Base-by-base conservation (phyloP, 1,140 invertebrate species). In the Coenobita brevimanus region DNA sequence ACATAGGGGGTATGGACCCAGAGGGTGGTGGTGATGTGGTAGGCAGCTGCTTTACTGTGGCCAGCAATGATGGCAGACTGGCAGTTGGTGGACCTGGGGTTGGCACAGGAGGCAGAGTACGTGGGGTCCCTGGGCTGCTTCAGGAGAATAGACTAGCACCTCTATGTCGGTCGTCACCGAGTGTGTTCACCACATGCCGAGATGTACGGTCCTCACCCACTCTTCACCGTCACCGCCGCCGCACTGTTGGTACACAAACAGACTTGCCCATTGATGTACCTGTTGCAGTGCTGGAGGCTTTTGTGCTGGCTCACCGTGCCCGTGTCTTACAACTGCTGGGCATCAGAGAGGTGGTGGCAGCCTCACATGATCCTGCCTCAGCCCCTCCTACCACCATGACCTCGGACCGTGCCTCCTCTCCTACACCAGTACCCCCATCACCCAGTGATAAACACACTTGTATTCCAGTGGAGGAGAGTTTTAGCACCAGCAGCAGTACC, bases 271-370 rank as follows among this genome's bases (percentile, higher is more conserved):
- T 90, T 36, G 82, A 90, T 67, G 89, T 90, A 24, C 89, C 89
- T 30, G 89, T 90, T n/a, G 89, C 89, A 43, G 89, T 90, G 33
- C 83, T 90, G 15, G 89, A 90, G 67, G 89, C 89, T 21, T 90
- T 90, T 76, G 89, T 90, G 10, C 78, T 90, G 30, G 87, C 89
- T 67, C 87, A 90, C 75, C 87, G 88, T 21, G 71, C 79, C 21
- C 69, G 89, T 67, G 89, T 90, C 27, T 87, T 90, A 38, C 89
- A 90, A 46, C 67, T 90, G 2, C 79, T 90, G 8, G 89, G 87
- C 41, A 84, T 90, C 27, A 57, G 38, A 73, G 81, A 89, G 33
- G 62, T 84, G 17, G 21, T 57, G 3, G 41, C 1, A 60, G 24
- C 57, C 8, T 15, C 69, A 21, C 57, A n/a, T 27, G 57, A 81